Percentiles rank a stretch among this genome's conserved stretches.
Evolutionary conservation across 2,888 invertebrate genomes (phyloP).

Genomic region (Chrysodeixis includens): DNA sequence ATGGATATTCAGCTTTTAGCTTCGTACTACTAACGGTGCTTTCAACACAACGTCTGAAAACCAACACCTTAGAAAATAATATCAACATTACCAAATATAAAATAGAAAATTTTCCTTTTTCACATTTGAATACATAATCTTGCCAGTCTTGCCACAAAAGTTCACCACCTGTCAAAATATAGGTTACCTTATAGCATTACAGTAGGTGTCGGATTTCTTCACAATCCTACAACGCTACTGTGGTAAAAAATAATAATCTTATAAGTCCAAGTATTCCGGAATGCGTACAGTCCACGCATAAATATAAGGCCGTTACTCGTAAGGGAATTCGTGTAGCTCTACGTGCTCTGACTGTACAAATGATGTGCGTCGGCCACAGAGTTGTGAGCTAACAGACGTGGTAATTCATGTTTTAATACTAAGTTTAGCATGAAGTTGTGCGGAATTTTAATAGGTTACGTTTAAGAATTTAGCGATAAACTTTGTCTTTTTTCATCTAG

Average conservation of each 20-base stretch:
- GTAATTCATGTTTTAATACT: background rate
- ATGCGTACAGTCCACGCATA: conserved; percentile 57
- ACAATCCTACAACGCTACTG: conserved; percentile 26
- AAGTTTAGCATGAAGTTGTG: background rate
- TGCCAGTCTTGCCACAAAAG: too few species aligned
- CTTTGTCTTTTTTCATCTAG: too few species aligned
- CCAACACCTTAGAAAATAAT: too few species aligned
- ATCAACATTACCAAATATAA: too few species aligned
- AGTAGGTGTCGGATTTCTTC: conserved; percentile 25
- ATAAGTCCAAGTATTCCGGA: conserved; percentile 46
- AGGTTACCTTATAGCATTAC: background rate
- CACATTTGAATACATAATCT: too few species aligned
- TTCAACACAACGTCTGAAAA: too few species aligned
- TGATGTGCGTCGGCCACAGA: conserved; percentile 10
- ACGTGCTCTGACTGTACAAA: conserved; percentile 55
- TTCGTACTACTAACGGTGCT: too few species aligned
- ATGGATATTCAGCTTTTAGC: too few species aligned
- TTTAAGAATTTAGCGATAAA: too few species aligned
- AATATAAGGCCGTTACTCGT: conserved; percentile 51
- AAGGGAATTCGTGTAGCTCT: conserved; percentile 57
- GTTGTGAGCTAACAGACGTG: conserved; percentile 26
- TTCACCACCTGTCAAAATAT: background rate
- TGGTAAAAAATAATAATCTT: conserved; percentile 42
- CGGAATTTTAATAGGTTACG: too few species aligned
- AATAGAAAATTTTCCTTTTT: too few species aligned